Conservation (phyloP, 2,797 vertebrate genomes). For the Arctocebus calabarensis region DNA sequence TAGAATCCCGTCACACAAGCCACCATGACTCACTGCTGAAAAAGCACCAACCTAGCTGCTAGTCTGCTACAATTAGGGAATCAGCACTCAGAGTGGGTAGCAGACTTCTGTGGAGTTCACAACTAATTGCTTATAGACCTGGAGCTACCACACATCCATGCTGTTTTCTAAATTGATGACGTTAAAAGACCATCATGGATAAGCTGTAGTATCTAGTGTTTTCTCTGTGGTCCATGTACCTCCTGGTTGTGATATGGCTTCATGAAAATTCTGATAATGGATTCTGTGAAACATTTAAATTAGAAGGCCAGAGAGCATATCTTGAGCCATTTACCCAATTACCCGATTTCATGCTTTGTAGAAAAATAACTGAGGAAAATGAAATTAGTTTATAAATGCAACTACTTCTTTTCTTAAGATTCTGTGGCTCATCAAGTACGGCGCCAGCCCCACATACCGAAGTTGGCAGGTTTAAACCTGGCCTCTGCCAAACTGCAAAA, state of each 20-base stretch:
- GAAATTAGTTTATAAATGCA: background rate
- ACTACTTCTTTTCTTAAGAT: background rate
- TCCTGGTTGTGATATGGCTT: constrained; percentile 62
- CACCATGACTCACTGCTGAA: background rate
- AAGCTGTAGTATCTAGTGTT: background rate
- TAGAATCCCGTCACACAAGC: background rate
- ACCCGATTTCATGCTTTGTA: background rate
- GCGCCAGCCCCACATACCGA: too few relatives aligned
- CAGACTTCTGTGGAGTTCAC: background rate
- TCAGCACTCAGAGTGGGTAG: background rate
- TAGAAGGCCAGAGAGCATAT: background rate
- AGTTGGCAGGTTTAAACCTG: too few relatives aligned
- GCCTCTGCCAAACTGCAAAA: too few relatives aligned
- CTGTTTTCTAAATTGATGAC: background rate
- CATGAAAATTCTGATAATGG: constrained; percentile 29
- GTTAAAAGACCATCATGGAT: background rate
- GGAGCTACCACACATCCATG: background rate
- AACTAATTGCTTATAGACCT: background rate
- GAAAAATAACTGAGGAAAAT: constrained; percentile 31
- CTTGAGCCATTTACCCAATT: background rate
- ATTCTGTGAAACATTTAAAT: background rate
- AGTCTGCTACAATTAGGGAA: background rate
- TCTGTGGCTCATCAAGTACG: too few relatives aligned
- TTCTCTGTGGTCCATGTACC: background rate
- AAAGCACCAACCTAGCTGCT: background rate